A percentile compares a stretch with the other conserved stretches of the same genome.
phyloP scores from a whole-genome alignment of 2,888 invertebrate genomes.

The Dusona sp. region DNA sequence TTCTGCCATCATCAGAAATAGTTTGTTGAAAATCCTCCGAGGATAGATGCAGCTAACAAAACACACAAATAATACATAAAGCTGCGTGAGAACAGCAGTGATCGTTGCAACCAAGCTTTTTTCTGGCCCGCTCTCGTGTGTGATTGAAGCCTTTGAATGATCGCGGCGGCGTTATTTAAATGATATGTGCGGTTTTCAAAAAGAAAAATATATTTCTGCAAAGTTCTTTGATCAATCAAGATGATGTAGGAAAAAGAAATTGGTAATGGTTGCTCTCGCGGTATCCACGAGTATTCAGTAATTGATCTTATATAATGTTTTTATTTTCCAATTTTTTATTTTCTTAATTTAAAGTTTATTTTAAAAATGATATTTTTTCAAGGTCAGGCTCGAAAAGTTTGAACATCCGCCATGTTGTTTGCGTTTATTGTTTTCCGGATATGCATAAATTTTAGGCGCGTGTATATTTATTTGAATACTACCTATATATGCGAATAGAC shows the following conservation, averaged over 20 bases:
- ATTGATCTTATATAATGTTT: background rate
- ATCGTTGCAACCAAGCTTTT: slow-evolving; percentile 38
- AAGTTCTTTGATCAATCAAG: too few relatives aligned
- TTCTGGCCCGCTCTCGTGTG: background rate
- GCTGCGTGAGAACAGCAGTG: slow-evolving; percentile 74
- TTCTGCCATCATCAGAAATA: slow-evolving; percentile 52
- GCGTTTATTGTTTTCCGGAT: background rate
- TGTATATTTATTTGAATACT: background rate
- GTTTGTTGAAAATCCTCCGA: slow-evolving; percentile 51
- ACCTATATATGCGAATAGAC: background rate
- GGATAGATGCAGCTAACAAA: slow-evolving; percentile 64
- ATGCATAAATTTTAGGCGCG: background rate
- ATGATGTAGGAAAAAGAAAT: background rate
- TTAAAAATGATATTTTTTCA: background rate
- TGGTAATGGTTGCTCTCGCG: background rate
- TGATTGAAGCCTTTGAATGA: background rate
- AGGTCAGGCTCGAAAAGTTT: background rate
- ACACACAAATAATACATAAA: slow-evolving; percentile 70
- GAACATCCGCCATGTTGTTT: background rate
- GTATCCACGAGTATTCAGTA: background rate
- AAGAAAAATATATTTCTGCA: background rate
- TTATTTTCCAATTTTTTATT: background rate
- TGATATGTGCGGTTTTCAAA: too few relatives aligned
- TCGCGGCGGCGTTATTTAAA: background rate
- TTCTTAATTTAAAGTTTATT: background rate